phyloP scores from a whole-genome alignment of 92 coral and sea anemone species.

The Siderastrea radians region DNA sequence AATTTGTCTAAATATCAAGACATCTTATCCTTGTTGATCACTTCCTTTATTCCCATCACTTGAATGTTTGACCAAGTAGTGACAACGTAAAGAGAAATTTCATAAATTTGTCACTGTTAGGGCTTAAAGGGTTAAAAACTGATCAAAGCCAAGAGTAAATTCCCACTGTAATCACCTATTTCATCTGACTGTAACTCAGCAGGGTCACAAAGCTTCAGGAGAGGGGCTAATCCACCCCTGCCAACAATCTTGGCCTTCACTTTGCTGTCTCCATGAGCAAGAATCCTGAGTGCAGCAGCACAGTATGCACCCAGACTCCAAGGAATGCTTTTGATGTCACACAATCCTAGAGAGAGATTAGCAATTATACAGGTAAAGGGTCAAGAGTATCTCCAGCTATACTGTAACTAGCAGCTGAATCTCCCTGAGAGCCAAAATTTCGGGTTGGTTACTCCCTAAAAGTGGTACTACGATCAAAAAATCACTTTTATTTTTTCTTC shows the following conservation, averaged over 20 bases:
- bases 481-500: too few species aligned
- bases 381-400: background rate
- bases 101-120: too few species aligned
- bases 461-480: too few species aligned
- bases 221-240: conserved; percentile 56
- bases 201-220: conserved; percentile 71
- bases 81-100: too few species aligned
- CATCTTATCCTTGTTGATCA: too few species aligned
- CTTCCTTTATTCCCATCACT: too few species aligned
- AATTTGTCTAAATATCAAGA: too few species aligned
- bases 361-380: background rate
- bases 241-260: conserved; percentile 78
- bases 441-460: too few species aligned
- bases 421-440: too few species aligned
- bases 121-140: background rate
- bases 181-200: conserved; percentile 35
- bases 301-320: conserved; percentile 65
- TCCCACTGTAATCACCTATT: conserved; percentile 1
- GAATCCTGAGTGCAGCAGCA: conserved; percentile 70
- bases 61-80: too few species aligned
- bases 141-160: background rate
- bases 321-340: conserved; percentile 23
- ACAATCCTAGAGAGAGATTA: conserved; percentile 20
- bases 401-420: too few species aligned
- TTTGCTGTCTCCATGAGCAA: conserved; percentile 68